A percentile compares a stretch with the other conserved stretches of the same genome.
phyloP scores from a whole-genome alignment of 2,888 invertebrate genomes.

The Carpatolechia fugitivella region DNA sequence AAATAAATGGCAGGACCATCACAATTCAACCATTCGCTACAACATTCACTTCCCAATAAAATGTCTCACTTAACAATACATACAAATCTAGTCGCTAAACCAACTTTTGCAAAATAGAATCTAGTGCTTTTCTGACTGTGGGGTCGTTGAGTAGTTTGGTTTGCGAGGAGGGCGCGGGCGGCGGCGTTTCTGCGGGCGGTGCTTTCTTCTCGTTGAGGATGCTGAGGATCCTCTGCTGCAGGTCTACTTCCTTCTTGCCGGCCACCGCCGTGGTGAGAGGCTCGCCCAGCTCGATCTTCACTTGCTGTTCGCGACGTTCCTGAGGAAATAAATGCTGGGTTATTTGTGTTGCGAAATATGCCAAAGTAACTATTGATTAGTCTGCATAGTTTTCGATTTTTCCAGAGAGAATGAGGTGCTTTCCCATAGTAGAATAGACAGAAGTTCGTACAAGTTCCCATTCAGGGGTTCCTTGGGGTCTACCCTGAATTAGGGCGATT shows the following conservation, averaged over 20 bases:
- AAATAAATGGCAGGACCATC: no score
- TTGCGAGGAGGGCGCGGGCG: constrained; percentile 43
- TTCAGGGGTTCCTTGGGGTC: no score
- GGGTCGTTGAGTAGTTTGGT: constrained; percentile 86
- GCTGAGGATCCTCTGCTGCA: constrained; percentile 88
- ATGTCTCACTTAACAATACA: background rate
- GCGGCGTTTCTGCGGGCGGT: constrained; percentile 32
- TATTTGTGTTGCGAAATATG: no score
- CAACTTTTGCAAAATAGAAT: constrained; percentile 80
- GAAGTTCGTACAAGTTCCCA: no score
- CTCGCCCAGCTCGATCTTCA: constrained; percentile 87
- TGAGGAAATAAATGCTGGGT: constrained; percentile 48
- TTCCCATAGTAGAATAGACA: no score
- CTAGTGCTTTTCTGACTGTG: constrained; percentile 88
- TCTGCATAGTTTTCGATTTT: no score
- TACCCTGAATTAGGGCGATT: no score
- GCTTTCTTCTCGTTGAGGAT: constrained; percentile 85
- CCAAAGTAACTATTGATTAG: no score
- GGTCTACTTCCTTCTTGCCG: constrained; percentile 81
- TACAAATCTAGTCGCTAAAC: constrained; percentile 26
- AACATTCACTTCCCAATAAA: background rate
- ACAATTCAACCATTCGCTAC: no score
- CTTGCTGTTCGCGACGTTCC: constrained; percentile 86
- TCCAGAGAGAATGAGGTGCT: no score
- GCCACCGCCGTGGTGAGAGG: constrained; percentile 68